Evolutionary conservation across 2,797 vertebrate genomes (phyloP).

Genomic region (Syngnathus rostellatus): DNA sequence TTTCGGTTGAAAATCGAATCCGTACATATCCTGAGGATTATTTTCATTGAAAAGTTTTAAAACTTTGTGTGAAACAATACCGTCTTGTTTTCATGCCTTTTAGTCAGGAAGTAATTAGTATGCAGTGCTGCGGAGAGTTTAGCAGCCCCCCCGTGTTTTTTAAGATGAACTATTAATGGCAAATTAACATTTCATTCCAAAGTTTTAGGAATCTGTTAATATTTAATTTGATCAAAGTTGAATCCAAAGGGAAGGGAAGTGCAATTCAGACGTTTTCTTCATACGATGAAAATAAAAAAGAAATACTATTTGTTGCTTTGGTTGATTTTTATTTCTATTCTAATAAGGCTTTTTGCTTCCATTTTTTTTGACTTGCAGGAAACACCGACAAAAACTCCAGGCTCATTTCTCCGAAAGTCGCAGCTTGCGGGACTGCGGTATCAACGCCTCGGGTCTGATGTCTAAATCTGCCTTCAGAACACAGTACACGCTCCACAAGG

Average conservation of each 20-base stretch:
- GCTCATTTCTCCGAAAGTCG: constrained; percentile 69
- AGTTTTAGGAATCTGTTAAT: not conserved
- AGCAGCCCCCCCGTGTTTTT: constrained; percentile 5
- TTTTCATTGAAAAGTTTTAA: not conserved
- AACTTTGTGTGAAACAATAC: not conserved
- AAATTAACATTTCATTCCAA: constrained; percentile 46
- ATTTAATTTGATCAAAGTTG: not conserved
- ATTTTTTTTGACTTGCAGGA: constrained; percentile 28
- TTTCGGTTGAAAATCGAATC: not conserved
- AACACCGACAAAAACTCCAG: constrained; percentile 68
- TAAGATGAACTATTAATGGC: constrained; percentile 43
- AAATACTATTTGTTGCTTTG: no score
- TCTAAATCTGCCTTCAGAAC: constrained; percentile 63
- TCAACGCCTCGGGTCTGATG: constrained; percentile 64
- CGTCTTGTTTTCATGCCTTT: not conserved
- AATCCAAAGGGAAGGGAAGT: not conserved
- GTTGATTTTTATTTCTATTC: no score
- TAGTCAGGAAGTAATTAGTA: not conserved
- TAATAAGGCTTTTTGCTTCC: not conserved
- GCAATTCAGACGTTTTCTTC: no score
- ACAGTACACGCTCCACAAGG: constrained; percentile 57
- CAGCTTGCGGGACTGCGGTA: constrained; percentile 65
- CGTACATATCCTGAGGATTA: not conserved
- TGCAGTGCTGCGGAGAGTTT: not conserved
- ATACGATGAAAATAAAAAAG: no score